Base-by-base conservation (phyloP, 1,140 invertebrate species). In the Mylabris phalerata region DNA sequence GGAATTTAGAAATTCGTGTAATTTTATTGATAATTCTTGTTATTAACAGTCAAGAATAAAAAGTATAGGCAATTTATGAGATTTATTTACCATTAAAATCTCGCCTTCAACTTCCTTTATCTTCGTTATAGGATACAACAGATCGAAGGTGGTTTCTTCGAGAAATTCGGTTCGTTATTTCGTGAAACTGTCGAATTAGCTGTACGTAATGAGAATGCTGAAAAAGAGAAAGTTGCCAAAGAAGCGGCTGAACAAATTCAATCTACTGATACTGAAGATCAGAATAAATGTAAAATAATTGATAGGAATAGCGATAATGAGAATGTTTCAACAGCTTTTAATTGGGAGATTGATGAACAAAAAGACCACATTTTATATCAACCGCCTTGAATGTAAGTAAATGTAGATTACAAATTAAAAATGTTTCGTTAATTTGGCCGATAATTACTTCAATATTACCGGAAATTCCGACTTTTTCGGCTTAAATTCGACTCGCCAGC, bases 121-220 rank as follows among this genome's bases (percentile, higher is more conserved):
- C 38, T 63, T 58, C 48, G 38, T 64, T 67, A 10, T 77, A 88
- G 87, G 75, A 80, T 89, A 55, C 86, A 88, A 75, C 84, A 88
- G 75, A 77, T 85, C 3, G 87, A 90, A 71, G 85, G 84, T 62
- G 83, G 87, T 38, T 90, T 90, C 68, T 90, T 90, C 68, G 88
- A 90, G 68, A 87, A 84, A 61, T 86, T 89, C 65, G 87, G 88
- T 1, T 85, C 83, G 0, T 73, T 88, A 10, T 70, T 89, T 32
- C 82, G 82, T n/a, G 84, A 88, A 70, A 81, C 80, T 13, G 68
- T 66, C 13, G 67, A 66, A 56, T 58, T 57, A 41, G 67, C 59
- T 4, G 63, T 61, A 47, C 54, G 57, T 13, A 45, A 68, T 52
- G 70, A 73, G 48, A 55, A 64, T n/a, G 55, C 67, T 9, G 75